Conservation (phyloP, 1,140 invertebrate species). For the Drosophila saltans region DNA sequence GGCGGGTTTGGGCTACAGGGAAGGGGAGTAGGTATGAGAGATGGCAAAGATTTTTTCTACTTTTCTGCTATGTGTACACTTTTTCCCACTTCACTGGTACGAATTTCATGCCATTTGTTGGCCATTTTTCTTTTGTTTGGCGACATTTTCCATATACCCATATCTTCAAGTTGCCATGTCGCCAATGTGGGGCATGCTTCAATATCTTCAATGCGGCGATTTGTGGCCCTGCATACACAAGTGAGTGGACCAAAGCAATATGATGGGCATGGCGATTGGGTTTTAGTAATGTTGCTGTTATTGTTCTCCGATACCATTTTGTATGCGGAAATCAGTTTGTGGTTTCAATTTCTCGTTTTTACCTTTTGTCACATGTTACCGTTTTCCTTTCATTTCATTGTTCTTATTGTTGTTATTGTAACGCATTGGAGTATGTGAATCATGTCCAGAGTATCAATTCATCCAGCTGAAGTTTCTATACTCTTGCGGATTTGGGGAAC, state of each 20-base stretch:
- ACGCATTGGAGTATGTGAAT: neutral
- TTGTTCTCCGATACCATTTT: conserved; percentile 4
- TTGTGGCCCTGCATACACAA: conserved; percentile 8
- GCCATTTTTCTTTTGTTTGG: conserved; percentile 8
- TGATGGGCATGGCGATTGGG: neutral
- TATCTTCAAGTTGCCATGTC: conserved; percentile 3
- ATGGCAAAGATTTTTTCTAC: neutral
- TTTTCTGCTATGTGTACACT: neutral
- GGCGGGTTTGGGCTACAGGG: too few relatives aligned
- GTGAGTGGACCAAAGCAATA: conserved; percentile 3
- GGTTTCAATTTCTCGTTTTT: conserved; percentile 14
- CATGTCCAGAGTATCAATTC: neutral
- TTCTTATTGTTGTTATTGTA: conserved; percentile 9
- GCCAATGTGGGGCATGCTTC: too few relatives aligned
- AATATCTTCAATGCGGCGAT: conserved; percentile 6
- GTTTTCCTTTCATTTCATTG: conserved; percentile 7
- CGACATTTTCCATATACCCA: neutral
- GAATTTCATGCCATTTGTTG: conserved; percentile 3
- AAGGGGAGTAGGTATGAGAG: neutral
- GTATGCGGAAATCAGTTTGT: conserved; percentile 13
- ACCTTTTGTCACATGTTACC: conserved; percentile 6
- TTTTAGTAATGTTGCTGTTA: conserved; percentile 1
- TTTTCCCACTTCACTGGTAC: neutral
- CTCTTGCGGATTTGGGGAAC: neutral
- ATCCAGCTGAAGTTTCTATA: neutral